A percentile compares a stretch with the other conserved stretches of the same genome.
Conservation (phyloP, 2,113 vertebrate species). For the Mesoclemmys tuberculata region DNA sequence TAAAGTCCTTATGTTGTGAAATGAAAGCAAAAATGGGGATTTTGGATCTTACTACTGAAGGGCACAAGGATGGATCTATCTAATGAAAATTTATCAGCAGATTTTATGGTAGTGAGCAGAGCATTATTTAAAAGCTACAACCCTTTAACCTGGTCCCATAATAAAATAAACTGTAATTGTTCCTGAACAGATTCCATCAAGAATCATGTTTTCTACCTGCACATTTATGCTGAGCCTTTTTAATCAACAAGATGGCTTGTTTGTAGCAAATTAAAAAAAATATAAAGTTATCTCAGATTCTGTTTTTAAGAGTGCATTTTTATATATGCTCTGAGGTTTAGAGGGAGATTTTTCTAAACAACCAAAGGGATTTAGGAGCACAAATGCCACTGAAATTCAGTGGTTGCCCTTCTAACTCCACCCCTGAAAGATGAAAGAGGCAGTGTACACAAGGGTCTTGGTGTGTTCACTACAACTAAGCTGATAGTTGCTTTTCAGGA, state of each 20-base stretch:
- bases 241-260: neutral
- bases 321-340: neutral
- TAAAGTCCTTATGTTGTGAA: slow-evolving; percentile 74
- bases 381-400: slow-evolving; percentile 55
- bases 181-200: neutral
- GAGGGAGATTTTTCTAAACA: slow-evolving; percentile 1
- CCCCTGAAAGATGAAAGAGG: neutral
- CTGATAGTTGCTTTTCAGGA: neutral
- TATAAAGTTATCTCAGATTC: neutral
- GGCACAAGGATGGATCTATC: neutral
- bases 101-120: slow-evolving; percentile 41
- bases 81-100: slow-evolving; percentile 56
- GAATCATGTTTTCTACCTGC: neutral
- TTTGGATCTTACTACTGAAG: slow-evolving; percentile 61
- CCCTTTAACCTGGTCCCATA: neutral
- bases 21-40: slow-evolving; percentile 67
- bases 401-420: slow-evolving; percentile 50
- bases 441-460: neutral
- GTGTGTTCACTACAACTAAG: slow-evolving; percentile 40
- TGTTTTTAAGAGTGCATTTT: slow-evolving; percentile 1
- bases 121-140: slow-evolving; percentile 29
- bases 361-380: slow-evolving; percentile 46
- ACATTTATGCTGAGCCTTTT: slow-evolving; percentile 23
- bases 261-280: slow-evolving; percentile 10
- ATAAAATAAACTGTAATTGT: neutral